Conservation (phyloP, 2,797 vertebrate genomes). For the Gallinago solitaria region DNA sequence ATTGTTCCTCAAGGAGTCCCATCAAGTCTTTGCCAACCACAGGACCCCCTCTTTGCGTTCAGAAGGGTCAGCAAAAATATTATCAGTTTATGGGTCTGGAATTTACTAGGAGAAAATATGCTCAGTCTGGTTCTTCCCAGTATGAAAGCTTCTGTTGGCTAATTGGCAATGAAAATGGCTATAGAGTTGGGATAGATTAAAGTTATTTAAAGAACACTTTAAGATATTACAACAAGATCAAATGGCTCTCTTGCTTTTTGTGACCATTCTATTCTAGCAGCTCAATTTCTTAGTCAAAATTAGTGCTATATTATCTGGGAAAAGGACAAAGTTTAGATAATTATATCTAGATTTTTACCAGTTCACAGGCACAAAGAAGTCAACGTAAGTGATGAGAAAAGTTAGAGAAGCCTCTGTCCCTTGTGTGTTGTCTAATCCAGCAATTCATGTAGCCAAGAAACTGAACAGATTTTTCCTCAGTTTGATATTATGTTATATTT, state of each 20-base stretch:
- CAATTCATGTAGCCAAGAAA: not conserved
- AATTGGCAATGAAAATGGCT: not conserved
- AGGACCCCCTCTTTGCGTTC: accelerated
- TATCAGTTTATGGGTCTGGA: not conserved
- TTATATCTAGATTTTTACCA: not conserved
- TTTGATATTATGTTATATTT: constrained; percentile 54
- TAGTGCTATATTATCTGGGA: not conserved
- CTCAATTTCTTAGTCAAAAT: not conserved
- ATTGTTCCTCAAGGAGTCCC: not conserved
- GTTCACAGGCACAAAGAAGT: not conserved
- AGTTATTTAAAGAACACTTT: not conserved
- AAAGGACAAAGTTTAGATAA: not conserved
- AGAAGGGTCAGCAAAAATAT: not conserved
- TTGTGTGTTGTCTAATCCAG: not conserved
- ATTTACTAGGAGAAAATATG: not conserved
- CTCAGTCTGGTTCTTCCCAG: not conserved
- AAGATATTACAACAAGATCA: not conserved
- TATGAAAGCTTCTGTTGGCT: not conserved
- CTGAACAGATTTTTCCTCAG: constrained; percentile 55
- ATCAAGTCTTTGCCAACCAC: accelerated
- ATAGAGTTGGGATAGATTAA: not conserved
- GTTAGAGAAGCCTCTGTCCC: not conserved
- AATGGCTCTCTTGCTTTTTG: not conserved
- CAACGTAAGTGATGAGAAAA: not conserved
- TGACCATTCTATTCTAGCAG: not conserved